Base-by-base conservation (phyloP, 2,113 vertebrate genomes). In the Tupaia tana region DNA sequence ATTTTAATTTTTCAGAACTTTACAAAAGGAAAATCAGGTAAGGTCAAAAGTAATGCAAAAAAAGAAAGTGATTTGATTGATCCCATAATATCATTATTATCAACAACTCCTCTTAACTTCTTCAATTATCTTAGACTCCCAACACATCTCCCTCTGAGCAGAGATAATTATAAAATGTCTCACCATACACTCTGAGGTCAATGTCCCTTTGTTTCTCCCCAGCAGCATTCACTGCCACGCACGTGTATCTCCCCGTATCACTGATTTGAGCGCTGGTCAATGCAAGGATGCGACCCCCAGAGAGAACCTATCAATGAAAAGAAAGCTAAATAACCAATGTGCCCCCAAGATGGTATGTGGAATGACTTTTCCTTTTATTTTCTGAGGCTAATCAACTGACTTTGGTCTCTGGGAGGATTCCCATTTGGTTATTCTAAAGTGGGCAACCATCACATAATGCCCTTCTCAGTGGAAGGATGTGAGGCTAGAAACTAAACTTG, bases 201-300 rank as follows among this genome's bases (percentile, higher is more conserved):
- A 98, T 98, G 61, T 99, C 99, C 75, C 97, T 98, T 12, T 99
- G 99, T 85, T 99, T 99, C 89, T 99, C 99, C 15, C 99, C 99
- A 1, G 99, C 99, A 19, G 99, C 99, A 1, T 99, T 99, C 91
- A 99, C 98, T 0, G 99, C 99, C 95, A 99, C 99, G 74, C 99
- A 99, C 8, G 99, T 99, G 94, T 99, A 99, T 52, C 95, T 99
- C 70, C 99, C 99, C 0, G 99, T 98, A 70, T 99, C 99, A 81
- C 99, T 99, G 78, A 99, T 98, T 94, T 99, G 99, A 6, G 99
- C 98, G 0, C 99, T 99, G 31, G 97, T 98, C 96, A 99, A 79
- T 2, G 98, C 98, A 91, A 99, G 97, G 74, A 99, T 98, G 86
- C 99, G 98, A 66, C 99, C 99, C 22, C 99, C 99, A 1, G 99